phyloP scores from a whole-genome alignment of 2,113 vertebrate species.

The Cinclus mexicanus region DNA sequence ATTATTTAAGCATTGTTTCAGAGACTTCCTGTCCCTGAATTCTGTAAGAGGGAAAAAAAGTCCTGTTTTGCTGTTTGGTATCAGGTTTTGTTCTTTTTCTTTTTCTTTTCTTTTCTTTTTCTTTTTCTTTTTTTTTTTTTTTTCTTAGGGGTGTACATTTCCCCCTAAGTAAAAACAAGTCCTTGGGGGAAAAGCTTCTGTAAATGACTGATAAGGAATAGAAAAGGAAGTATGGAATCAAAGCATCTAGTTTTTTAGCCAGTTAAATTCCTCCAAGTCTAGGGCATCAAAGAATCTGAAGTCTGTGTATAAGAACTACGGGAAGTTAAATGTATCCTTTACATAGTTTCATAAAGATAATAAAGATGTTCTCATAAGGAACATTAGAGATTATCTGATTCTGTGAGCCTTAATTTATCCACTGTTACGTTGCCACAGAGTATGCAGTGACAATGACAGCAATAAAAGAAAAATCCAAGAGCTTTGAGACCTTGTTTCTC shows the following conservation, averaged over 20 bases:
- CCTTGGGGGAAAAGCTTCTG: slow-evolving; percentile 26
- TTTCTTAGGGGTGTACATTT: not conserved
- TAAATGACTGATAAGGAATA: slow-evolving; percentile 57
- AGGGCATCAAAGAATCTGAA: not conserved
- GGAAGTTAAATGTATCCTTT: slow-evolving; percentile 58
- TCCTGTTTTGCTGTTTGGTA: not conserved
- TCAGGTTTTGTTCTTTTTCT: not conserved
- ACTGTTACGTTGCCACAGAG: slow-evolving; percentile 38
- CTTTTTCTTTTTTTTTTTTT: not conserved
- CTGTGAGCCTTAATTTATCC: slow-evolving; percentile 64
- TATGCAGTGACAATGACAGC: slow-evolving; percentile 61
- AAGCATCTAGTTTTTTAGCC: not conserved
- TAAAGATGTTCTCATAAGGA: slow-evolving; percentile 49
- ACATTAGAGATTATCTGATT: slow-evolving; percentile 54
- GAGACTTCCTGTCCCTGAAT: slow-evolving; percentile 68
- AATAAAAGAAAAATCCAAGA: slow-evolving; percentile 64
- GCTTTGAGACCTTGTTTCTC: slow-evolving; percentile 67
- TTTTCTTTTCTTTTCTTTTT: too few species aligned
- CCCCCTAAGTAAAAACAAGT: not conserved
- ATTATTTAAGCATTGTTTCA: slow-evolving; percentile 65
- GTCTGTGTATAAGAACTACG: slow-evolving; percentile 23
- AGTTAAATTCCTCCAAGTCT: not conserved
- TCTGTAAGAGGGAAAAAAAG: not conserved
- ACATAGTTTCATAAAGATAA: slow-evolving; percentile 51
- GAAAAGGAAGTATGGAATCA: slow-evolving; percentile 23